These are phyloP conservation scores for Zoanthus sociatus DNA, from an alignment of 92 coral and sea anemone species.

Conservation along the genomic window DNA sequence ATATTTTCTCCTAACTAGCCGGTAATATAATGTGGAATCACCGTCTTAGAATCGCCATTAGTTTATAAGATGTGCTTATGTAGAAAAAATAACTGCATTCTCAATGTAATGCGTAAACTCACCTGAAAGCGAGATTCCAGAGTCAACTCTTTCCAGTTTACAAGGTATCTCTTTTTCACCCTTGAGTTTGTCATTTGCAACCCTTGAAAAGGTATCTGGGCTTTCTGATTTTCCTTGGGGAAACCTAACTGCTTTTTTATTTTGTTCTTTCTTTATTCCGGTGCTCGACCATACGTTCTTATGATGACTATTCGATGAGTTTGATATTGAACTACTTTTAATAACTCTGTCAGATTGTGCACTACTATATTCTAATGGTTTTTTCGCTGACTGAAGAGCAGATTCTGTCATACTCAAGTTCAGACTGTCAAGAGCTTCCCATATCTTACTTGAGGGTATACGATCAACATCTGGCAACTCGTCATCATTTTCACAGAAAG, in stretches of 20 bases:
- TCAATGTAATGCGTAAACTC: not conserved
- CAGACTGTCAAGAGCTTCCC: conserved; percentile 67
- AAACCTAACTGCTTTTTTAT: conserved; percentile 3
- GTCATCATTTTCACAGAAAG: conserved; percentile 29
- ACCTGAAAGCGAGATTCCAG: conserved; percentile 36
- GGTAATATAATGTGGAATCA: not conserved
- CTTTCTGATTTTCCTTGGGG: not conserved
- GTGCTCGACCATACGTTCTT: not conserved
- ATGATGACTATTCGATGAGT: not conserved
- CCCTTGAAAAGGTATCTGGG: not conserved
- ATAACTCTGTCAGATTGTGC: conserved; percentile 74
- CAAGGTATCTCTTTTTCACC: not conserved
- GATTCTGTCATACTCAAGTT: conserved; percentile 67
- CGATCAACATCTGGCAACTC: conserved; percentile 72
- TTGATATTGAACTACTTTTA: conserved; percentile 25
- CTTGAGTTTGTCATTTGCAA: too few species aligned
- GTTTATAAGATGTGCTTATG: too few species aligned
- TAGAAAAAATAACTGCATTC: not conserved
- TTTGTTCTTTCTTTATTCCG: conserved; percentile 5
- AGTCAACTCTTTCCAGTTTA: conserved; percentile 33
- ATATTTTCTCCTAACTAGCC: too few species aligned
- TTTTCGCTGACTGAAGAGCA: not conserved
- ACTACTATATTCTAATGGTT: conserved; percentile 18
- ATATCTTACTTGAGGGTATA: conserved; percentile 75
- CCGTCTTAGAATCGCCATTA: not conserved